Percentiles rank a stretch among this genome's conserved stretches.
phyloP scores from a whole-genome alignment of 2,113 vertebrate species.

The Corythaeola cristata region DNA sequence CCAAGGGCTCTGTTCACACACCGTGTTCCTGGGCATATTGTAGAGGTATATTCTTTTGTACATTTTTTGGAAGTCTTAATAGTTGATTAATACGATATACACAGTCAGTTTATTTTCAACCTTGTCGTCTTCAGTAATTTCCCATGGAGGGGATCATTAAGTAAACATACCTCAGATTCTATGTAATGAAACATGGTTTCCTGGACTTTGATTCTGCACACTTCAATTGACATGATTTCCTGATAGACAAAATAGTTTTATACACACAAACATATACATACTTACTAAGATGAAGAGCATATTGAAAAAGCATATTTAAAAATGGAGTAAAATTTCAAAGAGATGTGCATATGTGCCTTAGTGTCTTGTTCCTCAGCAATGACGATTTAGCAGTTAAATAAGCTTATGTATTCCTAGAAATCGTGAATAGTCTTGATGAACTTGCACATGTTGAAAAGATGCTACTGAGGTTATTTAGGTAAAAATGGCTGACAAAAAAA shows the following conservation, averaged over 20 bases:
- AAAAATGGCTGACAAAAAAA: not conserved
- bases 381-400: not conserved
- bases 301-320: not conserved
- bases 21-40: rapidly evolving
- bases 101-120: not conserved
- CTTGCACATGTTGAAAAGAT: not conserved
- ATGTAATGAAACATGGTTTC: not conserved
- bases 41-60: rapidly evolving
- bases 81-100: rapidly evolving
- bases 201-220: rapidly evolving
- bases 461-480: not conserved
- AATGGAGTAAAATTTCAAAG: not conserved
- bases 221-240: not conserved
- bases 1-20: rapidly evolving
- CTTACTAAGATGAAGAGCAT: not conserved
- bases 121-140: not conserved
- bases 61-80: rapidly evolving
- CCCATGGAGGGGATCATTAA: not conserved
- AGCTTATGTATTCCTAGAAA: not conserved
- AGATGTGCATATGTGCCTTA: not conserved
- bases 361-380: not conserved
- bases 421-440: not conserved
- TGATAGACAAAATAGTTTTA: not conserved
- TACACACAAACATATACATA: rapidly evolving
- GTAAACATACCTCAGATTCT: not conserved